Evolutionary conservation across 2,113 vertebrate genomes (phyloP).

Genomic region (Mystacornis crossleyi): DNA sequence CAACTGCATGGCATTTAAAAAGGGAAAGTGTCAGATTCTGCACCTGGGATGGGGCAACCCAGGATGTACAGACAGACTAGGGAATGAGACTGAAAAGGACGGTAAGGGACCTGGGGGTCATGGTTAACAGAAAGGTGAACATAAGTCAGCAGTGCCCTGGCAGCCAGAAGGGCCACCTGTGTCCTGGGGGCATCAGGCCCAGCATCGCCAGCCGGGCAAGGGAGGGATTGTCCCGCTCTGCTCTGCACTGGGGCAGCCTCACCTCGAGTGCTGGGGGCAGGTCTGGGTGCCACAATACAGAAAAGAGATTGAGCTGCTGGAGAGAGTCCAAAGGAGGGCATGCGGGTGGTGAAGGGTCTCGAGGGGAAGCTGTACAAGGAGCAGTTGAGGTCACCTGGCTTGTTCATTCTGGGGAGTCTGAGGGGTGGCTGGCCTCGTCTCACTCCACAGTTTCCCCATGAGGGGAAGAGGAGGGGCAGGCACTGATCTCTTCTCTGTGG

Average conservation of each 20-base stretch:
- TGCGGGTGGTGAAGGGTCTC: neutral
- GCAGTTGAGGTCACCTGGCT: neutral
- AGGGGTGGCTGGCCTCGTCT: too few species aligned
- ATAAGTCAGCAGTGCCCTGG: neutral
- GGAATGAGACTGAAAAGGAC: neutral
- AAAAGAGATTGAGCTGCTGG: rapidly evolving
- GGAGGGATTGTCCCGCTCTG: neutral
- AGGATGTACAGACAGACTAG: neutral
- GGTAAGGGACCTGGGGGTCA: rapidly evolving
- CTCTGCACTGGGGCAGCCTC: neutral
- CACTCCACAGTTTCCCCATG: neutral
- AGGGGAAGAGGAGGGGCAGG: neutral
- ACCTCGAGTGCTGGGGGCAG: neutral
- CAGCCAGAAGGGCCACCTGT: rapidly evolving
- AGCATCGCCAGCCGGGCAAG: rapidly evolving
- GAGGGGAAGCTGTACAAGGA: neutral
- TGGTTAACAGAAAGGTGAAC: rapidly evolving
- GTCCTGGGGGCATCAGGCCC: neutral
- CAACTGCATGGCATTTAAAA: neutral
- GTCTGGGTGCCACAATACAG: rapidly evolving
- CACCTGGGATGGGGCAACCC: neutral
- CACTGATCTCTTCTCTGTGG: neutral
- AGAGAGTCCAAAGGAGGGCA: neutral
- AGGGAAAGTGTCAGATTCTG: neutral
- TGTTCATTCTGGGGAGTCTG: neutral